Evolutionary conservation across 64 coral and sea anemone genomes (phyloP).

Genomic region (Actinia tenebrosa): DNA sequence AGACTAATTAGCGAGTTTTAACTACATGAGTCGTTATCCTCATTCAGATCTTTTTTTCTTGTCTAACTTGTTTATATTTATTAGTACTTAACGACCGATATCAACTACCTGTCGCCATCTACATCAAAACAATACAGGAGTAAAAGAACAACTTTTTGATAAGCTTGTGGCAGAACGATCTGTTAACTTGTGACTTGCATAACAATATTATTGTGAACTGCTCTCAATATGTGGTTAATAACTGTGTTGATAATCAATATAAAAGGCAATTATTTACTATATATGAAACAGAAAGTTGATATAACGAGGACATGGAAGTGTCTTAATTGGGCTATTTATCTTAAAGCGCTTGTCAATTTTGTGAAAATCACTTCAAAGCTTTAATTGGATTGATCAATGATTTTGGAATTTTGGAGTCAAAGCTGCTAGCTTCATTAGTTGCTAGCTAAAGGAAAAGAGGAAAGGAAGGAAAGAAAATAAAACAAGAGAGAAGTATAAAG

Average conservation of each 20-base stretch:
- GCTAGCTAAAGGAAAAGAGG: no score
- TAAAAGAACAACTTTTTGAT: not conserved
- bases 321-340: not conserved
- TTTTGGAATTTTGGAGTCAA: no score
- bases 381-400: no score
- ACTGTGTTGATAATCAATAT: not conserved
- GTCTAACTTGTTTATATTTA: not conserved
- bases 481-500: no score
- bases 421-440: no score
- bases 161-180: not conserved
- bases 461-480: no score
- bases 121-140: not conserved
- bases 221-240: not conserved
- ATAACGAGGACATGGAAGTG: not conserved
- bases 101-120: not conserved
- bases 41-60: not conserved
- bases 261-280: not conserved
- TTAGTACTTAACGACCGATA: slow-evolving; percentile 4
- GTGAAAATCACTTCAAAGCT: not conserved
- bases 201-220: not conserved
- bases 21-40: no score
- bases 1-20: no score
- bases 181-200: not conserved
- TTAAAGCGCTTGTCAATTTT: not conserved
- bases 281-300: not conserved